These are phyloP conservation scores for Cirrhinus molitorella DNA, from an alignment of 2,797 vertebrate species.

Conservation along the genomic window DNA sequence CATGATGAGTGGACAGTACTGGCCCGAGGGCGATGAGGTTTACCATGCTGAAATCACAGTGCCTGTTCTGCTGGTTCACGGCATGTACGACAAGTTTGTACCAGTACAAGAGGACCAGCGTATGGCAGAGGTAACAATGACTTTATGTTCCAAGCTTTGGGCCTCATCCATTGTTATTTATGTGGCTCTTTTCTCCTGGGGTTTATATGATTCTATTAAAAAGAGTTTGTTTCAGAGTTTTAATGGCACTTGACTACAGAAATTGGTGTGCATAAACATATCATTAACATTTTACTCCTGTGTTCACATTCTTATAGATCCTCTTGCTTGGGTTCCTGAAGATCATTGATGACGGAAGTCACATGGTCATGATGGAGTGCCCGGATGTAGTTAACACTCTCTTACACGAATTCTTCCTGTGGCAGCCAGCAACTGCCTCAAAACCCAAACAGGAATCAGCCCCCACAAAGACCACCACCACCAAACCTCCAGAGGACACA, in stretches of 20 bases:
- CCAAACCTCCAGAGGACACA: constrained; percentile 44
- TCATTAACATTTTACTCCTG: too few relatives aligned
- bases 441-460: constrained; percentile 72
- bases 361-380: constrained; percentile 99
- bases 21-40: constrained; percentile 96
- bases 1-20: constrained; percentile 99
- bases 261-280: too few relatives aligned
- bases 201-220: neutral
- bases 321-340: constrained; percentile 94
- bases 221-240: neutral
- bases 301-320: constrained; percentile 78
- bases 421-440: constrained; percentile 83
- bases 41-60: constrained; percentile 95
- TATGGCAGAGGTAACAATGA: constrained; percentile 91
- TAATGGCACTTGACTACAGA: neutral
- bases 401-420: constrained; percentile 94
- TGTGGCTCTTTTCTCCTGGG: neutral
- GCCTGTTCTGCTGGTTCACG: constrained; percentile 92
- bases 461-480: constrained; percentile 61
- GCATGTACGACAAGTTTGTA: constrained; percentile 97
- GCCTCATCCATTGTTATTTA: neutral
- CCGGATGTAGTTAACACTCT: constrained; percentile 95
- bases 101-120: constrained; percentile 95
- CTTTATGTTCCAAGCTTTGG: neutral
- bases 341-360: constrained; percentile 94